Base-by-base conservation (phyloP, 2,113 vertebrate species). In the Montifringilla adamsi region DNA sequence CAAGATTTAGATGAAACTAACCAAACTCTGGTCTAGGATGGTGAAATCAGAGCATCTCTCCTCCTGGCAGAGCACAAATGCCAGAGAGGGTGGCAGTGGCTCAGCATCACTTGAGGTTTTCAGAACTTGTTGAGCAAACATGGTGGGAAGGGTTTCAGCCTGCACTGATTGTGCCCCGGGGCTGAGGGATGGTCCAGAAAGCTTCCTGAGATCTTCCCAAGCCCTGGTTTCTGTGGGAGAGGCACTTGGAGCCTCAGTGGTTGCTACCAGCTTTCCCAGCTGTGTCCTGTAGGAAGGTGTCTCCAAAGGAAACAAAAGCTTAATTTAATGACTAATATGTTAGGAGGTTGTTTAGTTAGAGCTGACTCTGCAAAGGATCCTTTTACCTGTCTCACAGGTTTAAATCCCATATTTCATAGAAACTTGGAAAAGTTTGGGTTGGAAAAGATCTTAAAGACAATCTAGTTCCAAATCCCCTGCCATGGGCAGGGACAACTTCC, bases 141-240 rank as follows among this genome's bases (percentile, higher is more conserved):
- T 0, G 1, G 35, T 87, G 47, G 35, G 55, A 90, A 84, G 0
- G 1, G 43, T 75, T 62, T 93, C 58, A 93, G 50, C 60, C 74
- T 37, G 56, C 1, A 1, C 47, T 77, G 33, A 56, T 77, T 60
- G 68, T 55, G 23, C 74, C 60, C 44, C 1, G 5, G 24, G 84
- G 90, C 37, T 39, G 33, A 85, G 70, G 82, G 52, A 92, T 67
- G 56, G 60, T 63, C 43, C 79, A 94, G 94, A 90, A 62, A 35
- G 15, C 35, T 85, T 75, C 60, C 60, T 3, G 0, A 81, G 90
- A 75, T 68, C 28, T 93, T 92, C 85, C 35, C 78, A 84, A 87
- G 56, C 1, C 1, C 43, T 88, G 27, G 23, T 81, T 67, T 94
- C 74, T 5, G 3, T 50, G 39, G 69, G 78, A 85, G 47, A 90